These are phyloP conservation scores for Andrena camellia DNA, from an alignment of 2,888 invertebrate genomes.

Conservation along the genomic window DNA sequence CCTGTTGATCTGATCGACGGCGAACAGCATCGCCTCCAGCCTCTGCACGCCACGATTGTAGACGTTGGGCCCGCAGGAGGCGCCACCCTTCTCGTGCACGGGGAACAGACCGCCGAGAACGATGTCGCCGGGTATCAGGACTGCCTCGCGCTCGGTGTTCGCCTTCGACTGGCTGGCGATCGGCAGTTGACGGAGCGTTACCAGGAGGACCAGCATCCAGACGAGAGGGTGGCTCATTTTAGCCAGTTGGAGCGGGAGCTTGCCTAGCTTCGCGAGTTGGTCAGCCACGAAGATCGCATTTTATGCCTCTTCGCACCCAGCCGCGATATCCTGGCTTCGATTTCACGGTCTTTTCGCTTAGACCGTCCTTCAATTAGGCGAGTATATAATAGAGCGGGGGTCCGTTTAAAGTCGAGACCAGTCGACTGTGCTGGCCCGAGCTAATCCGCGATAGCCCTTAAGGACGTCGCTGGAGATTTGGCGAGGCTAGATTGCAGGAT, in stretches of 20 bases:
- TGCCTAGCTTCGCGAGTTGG: constrained; percentile 11
- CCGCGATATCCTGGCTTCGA: too few relatives aligned
- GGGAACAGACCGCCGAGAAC: constrained; percentile 88
- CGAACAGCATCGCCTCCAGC: constrained; percentile 88
- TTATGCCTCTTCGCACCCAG: constrained; percentile 17
- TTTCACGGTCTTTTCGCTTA: too few relatives aligned
- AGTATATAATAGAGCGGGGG: neutral
- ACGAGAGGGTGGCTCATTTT: constrained; percentile 59
- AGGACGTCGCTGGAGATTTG: neutral
- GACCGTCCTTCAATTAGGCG: too few relatives aligned
- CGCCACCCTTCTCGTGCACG: constrained; percentile 87
- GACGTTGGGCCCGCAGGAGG: constrained; percentile 86
- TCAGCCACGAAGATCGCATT: constrained; percentile 43
- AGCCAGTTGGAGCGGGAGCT: neutral
- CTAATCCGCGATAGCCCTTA: neutral
- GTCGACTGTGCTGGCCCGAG: neutral
- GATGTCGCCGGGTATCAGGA: constrained; percentile 86
- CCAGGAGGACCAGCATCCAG: constrained; percentile 68
- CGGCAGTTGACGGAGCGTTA: constrained; percentile 67
- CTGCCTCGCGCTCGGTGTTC: constrained; percentile 80
- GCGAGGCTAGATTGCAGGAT: neutral
- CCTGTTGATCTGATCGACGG: constrained; percentile 87
- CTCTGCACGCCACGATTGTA: constrained; percentile 88
- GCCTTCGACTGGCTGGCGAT: constrained; percentile 58
- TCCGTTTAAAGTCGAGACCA: neutral